Evolutionary conservation across 2,888 invertebrate genomes (phyloP).

Genomic region (Micoletzkya japonica): DNA sequence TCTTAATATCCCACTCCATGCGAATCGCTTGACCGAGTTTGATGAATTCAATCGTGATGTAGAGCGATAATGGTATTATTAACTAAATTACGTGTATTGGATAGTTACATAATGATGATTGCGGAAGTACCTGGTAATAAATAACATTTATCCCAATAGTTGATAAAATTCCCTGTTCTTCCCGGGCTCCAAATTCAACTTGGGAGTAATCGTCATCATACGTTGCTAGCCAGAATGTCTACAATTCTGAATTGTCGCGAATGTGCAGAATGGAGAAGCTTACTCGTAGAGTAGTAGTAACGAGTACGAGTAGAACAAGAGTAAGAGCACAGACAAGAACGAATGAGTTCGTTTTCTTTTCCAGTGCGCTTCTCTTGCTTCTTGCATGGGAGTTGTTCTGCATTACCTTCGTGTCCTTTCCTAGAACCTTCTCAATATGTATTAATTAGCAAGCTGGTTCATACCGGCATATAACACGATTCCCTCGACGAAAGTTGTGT

Average conservation of each 20-base stretch:
- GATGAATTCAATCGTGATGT: constrained; percentile 92
- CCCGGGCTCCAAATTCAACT: not conserved
- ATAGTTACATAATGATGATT: not conserved
- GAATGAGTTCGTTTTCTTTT: not conserved
- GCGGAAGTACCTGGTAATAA: not conserved
- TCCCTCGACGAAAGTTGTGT: constrained; percentile 91
- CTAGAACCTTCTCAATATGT: not conserved
- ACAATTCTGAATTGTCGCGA: too few relatives aligned
- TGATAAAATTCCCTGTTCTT: not conserved
- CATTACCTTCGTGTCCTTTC: constrained; percentile 6
- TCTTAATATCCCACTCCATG: constrained; percentile 83
- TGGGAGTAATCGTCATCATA: not conserved
- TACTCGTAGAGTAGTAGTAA: not conserved
- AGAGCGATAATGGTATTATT: constrained; percentile 89
- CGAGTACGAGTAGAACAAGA: not conserved
- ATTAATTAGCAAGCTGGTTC: not conserved
- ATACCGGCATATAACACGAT: constrained; percentile 87
- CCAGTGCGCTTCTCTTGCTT: not conserved
- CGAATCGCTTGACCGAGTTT: constrained; percentile 91
- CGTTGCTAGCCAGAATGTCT: too few relatives aligned
- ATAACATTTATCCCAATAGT: not conserved
- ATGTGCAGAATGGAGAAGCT: too few relatives aligned
- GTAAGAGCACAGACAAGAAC: not conserved
- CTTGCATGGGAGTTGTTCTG: not conserved
- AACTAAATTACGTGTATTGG: not conserved